A percentile compares a stretch with the other conserved stretches of the same genome.
phyloP scores from a whole-genome alignment of 1,140 invertebrate species.

The Hyphantria cunea region DNA sequence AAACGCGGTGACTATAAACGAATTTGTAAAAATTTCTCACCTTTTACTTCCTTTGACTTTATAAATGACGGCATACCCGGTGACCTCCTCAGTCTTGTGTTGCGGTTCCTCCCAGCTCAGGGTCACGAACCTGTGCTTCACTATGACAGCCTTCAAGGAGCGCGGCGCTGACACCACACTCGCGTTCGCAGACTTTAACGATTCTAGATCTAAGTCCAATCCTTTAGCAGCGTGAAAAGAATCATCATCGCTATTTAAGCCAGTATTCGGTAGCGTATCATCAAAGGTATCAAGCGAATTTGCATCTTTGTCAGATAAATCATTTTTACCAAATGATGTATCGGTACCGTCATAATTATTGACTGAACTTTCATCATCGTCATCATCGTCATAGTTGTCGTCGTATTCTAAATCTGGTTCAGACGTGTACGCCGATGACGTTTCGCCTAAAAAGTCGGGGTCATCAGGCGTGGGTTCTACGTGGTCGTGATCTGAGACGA shows the following conservation, averaged over 20 bases:
- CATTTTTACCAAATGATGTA: too few relatives aligned
- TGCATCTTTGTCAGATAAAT: too few relatives aligned
- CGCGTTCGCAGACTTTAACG: slow-evolving; percentile 43
- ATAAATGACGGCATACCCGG: slow-evolving; percentile 61
- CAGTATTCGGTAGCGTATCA: slow-evolving; percentile 9
- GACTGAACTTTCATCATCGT: too few relatives aligned
- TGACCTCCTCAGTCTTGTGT: slow-evolving; percentile 46
- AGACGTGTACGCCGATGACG: slow-evolving; percentile 71
- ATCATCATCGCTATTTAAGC: slow-evolving; percentile 37
- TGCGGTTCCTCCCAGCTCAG: slow-evolving; percentile 68
- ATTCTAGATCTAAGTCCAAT: slow-evolving; percentile 44
- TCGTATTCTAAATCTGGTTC: slow-evolving; percentile 51
- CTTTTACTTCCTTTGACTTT: slow-evolving; percentile 65
- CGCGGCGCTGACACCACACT: slow-evolving; percentile 51
- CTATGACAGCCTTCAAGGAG: slow-evolving; percentile 59
- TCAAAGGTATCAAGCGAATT: background rate
- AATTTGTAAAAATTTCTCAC: slow-evolving; percentile 47
- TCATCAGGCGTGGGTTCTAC: slow-evolving; percentile 50
- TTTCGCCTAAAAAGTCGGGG: slow-evolving; percentile 77
- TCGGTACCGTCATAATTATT: background rate
- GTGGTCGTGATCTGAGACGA: slow-evolving; percentile 29
- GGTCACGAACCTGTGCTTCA: slow-evolving; percentile 72
- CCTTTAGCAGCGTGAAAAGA: slow-evolving; percentile 60
- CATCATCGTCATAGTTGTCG: slow-evolving; percentile 24
- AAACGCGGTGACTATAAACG: too few relatives aligned